Base-by-base conservation (phyloP, 2,113 vertebrate species). In the Oceanites oceanicus region DNA sequence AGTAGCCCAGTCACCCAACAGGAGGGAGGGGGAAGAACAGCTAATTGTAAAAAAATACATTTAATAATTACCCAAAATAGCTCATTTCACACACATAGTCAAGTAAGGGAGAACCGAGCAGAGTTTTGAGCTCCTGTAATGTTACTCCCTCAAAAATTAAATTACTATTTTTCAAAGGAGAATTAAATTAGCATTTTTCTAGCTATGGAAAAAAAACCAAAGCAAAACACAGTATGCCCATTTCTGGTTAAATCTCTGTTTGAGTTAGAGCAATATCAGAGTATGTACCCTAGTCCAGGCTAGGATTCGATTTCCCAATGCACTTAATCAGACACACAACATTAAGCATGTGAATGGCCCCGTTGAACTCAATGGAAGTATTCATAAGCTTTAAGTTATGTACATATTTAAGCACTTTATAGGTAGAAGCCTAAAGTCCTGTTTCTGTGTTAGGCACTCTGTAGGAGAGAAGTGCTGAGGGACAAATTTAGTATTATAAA, bases 1-100 rank as follows among this genome's bases (percentile, higher is more conserved):
- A 44, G 15, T 15, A 73, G 3, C 2, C 5, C 18, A 32, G 8
- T 59, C 30, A 58, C 8, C 5, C 7, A 72, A 6, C 5, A 49
- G 7, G 13, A 65, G 6, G 2, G 1, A 50, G 1, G 9, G 5
- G 7, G 3, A 11, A 49, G 21, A 77, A 7, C 3, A 81, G 6
- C 0, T 88, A 47, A 55, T 61, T 47, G 6, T 11, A 6, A 45
- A 90, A 59, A 62, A 20, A 9, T 8, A 1, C 0, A 4, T 36
- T 63, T 53, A 62, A 50, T 38, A 45, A 65, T 50, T 77, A 78
- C 47, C 10, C 2, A n/a, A 52, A 93, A 62, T 13, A 50, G 3
- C 4, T 80, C 1, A n/a, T 63, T 81, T 85, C 29, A 78, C 15
- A 55, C 3, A 6, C 14, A 4, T 10, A 45, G 7, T 50, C 13